Evolutionary conservation across 1,140 invertebrate species (phyloP), one percentile per base, ranked within the genome.

Genomic region (Antheraea pernyi): DNA sequence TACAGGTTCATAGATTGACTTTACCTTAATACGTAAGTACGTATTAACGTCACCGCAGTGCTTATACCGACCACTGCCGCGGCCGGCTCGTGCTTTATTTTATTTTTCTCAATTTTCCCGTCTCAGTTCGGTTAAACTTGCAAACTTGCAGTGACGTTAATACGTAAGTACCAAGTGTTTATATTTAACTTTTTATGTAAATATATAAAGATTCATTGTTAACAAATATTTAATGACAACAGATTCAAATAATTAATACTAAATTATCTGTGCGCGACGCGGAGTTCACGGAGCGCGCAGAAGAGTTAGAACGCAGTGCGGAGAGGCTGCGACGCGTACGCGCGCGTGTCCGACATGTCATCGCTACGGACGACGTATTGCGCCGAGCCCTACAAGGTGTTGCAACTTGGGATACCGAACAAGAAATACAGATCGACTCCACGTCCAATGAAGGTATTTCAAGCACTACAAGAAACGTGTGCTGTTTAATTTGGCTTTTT

Each of bases 161-260:
- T 30, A 30, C 22, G 22, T 1, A 30, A 30, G 22, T 30, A 30
- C 22, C 22, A 30, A 30, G 22, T 30, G 1, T 30, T 30, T 1
- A 2, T 2, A 11, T 42, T 42, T 42, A 7, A 3, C 7, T 42
- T 42, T 8, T 42, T 60, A 19, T 22, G n/a, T 11, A n/a, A n/a
- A n/a, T n/a, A 60, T 19, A 22, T 61, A 30, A 9, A 7, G 8
- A 30, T 9, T 30, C 16, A 61, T 11, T 11, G 11, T 30, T 61
- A 30, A 61, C 0, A 16, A 16, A 67, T 59, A 18, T 67, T 37
- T 39, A 37, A 8, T n/a, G 13, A 46, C 42, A 48, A n/a, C 59
- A 91, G 89, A 82, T 86, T 65, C 79, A 89, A 72, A 87, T 90
- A 79, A 72, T 87, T 37, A 83, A 84, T 58, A 86, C 84, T 42